Base-by-base conservation (phyloP, 2,797 vertebrate genomes). In the Propithecus deckenii region DNA sequence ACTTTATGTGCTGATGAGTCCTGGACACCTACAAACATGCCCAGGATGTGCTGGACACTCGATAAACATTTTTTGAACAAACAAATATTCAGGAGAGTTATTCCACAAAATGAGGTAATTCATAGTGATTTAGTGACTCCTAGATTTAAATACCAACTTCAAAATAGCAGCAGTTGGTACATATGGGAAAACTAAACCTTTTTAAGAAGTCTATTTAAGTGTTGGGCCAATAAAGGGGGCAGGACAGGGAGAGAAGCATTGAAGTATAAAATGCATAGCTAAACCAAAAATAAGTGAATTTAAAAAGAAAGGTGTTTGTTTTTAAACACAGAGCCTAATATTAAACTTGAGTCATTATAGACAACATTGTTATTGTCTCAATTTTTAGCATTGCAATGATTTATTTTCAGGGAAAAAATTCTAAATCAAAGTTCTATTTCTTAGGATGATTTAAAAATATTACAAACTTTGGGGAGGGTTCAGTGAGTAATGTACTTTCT, bases 141-240 rank as follows among this genome's bases (percentile, higher is more conserved):
- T 55, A 95, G 97, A 94, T 88, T 59, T 72, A 98, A 90, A 95
- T 96, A 95, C 35, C 88, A 94, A 97, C 92, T 65, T 90, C 91
- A 50, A 52, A 79, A 48, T 97, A 87, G 91, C 89, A 95, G 90
- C 89, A 96, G 71, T n/a, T 91, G 92, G 57, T 87, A 88, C 71
- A 97, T 80, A 7, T 0, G 28, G 74, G 13, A 32, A 94, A 86
- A 95, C 67, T 89, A 15, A 75, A 63, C 38, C 57, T 94, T 69
- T 81, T 30, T 52, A 28, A 90, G 57, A 94, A 91, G 89, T 41
- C 32, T 89, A 0, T 1, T 91, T 96, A n/a, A 92, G 84, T 78
- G 88, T 96, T 98, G 91, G 86, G 50, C 38, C 13, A 17, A 86
- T 35, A 35, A 91, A 61, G 32, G 6, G 20, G 12, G 23, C 43